Evolutionary conservation across 1,140 invertebrate genomes (phyloP), one percentile per base, ranked within the genome.

Genomic region (Polypedilum vanderplanki): DNA sequence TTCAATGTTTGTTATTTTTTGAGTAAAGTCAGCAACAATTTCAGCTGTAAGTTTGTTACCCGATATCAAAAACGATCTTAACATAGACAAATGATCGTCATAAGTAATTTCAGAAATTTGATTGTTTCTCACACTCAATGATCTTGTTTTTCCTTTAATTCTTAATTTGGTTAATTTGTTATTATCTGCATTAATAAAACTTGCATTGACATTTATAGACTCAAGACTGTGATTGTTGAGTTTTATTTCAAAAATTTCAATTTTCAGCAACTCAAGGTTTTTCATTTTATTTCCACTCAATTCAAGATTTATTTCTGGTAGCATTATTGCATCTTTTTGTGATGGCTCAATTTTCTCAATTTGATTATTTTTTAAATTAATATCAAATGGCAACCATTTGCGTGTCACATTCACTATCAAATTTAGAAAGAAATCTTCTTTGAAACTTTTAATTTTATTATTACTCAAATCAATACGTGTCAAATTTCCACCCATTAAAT

Each of bases 331-430:
- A n/a, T 57, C n/a, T n/a, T n/a, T 57, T 12, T 15, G 12, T 57
- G 46, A 57, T 57, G 46, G 12, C 12, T 57, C 46, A 15, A 57
- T 57, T 12, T 1, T 4, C 15, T 57, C 46, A 57, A 57, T 57
- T 57, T 57, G 10, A 57, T 57, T 57, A n/a, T 57, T 57, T n/a
- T n/a, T 57, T 57, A 57, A 15, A 57, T 57, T 57, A n/a, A 57
- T 57, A 15, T 57, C 46, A 57, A 57, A 57, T 57, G 46, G 46
- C 46, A 57, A n/a, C 46, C 46, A 57, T 15, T 57, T 57, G 12
- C 46, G 7, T 9, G 8, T 57, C 3, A 57, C n/a, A 57, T 57
- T 57, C 15, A 12, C 4, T 15, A 57, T 57, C 10, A 57, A 12
- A n/a, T 12, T 57, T 1, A 57, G 46, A n/a, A 57, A 57, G n/a